Conservation (phyloP, 35 echinoderm and acorn worm genomes). For the Lytechinus variegatus region DNA sequence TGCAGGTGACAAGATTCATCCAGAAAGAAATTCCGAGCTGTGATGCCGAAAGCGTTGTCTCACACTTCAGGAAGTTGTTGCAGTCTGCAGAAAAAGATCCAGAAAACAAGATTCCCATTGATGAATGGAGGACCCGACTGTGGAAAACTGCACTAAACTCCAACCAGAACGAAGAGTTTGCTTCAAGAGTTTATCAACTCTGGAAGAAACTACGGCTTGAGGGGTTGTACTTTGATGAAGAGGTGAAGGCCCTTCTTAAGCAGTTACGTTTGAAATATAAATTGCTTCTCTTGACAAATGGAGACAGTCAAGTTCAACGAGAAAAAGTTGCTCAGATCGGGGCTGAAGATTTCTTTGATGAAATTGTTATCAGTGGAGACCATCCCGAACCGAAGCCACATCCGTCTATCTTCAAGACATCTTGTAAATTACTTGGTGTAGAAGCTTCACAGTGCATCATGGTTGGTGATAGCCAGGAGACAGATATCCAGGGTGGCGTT, state of each 20-base stretch:
- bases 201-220: conserved; percentile 85
- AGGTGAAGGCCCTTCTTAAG: conserved; percentile 63
- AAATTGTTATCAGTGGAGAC: conserved; percentile 92
- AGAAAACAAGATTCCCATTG: conserved; percentile 72
- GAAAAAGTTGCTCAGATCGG: conserved; percentile 76
- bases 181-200: conserved; percentile 60
- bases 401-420: conserved; percentile 78
- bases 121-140: conserved; percentile 89
- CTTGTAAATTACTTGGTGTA: conserved; percentile 70
- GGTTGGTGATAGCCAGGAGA: conserved; percentile 84
- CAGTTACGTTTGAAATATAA: conserved; percentile 73
- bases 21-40: conserved; percentile 55
- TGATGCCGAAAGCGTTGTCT: conserved; percentile 66
- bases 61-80: conserved; percentile 55
- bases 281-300: conserved; percentile 87
- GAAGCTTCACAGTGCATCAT: conserved; percentile 70
- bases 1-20: conserved; percentile 57
- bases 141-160: conserved; percentile 80
- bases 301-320: conserved; percentile 76
- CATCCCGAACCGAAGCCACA: conserved; percentile 85
- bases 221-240: conserved; percentile 69
- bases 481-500: conserved; percentile 90
- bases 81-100: conserved; percentile 70
- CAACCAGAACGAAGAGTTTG: conserved; percentile 43
- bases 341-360: conserved; percentile 88